phyloP scores from a whole-genome alignment of 2,888 invertebrate genomes.

The Rutpela maculata region DNA sequence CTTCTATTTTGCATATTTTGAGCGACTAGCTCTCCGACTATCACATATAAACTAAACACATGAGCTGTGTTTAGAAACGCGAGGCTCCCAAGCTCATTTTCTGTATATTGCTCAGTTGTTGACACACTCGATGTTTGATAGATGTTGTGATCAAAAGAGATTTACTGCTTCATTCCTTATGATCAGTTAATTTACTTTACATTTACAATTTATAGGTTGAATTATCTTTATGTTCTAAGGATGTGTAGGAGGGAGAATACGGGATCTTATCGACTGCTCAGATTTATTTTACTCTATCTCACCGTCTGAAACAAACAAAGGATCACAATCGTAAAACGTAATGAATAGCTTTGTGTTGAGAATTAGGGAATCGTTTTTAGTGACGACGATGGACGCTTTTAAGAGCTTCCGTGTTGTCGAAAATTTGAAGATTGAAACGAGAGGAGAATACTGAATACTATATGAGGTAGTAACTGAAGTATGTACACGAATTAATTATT shows the following conservation, averaged over 20 bases:
- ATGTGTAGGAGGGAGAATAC: not conserved
- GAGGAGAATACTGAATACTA: not conserved
- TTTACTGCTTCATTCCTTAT: constrained; percentile 16
- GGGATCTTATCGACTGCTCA: not conserved
- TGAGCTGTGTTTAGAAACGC: not conserved
- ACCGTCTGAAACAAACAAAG: constrained; percentile 8
- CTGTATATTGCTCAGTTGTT: constrained; percentile 25
- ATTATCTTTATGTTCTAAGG: constrained; percentile 17
- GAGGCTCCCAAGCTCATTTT: constrained; percentile 24
- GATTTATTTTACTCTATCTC: constrained; percentile 5
- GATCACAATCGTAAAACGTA: constrained; percentile 8
- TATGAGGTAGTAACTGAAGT: no score
- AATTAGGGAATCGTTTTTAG: not conserved
- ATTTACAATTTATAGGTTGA: constrained; percentile 13
- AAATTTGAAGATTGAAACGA: not conserved
- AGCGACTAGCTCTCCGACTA: no score
- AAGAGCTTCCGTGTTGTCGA: not conserved
- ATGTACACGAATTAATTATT: no score
- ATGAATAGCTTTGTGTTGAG: constrained; percentile 7
- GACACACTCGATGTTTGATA: constrained; percentile 28
- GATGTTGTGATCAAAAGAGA: constrained; percentile 15
- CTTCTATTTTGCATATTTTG: no score
- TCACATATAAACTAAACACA: constrained; percentile 25
- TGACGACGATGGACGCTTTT: not conserved
- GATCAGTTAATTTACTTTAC: constrained; percentile 22